These are phyloP conservation scores for Mallotus villosus DNA, from an alignment of 2,797 vertebrate genomes.

Conservation along the genomic window DNA sequence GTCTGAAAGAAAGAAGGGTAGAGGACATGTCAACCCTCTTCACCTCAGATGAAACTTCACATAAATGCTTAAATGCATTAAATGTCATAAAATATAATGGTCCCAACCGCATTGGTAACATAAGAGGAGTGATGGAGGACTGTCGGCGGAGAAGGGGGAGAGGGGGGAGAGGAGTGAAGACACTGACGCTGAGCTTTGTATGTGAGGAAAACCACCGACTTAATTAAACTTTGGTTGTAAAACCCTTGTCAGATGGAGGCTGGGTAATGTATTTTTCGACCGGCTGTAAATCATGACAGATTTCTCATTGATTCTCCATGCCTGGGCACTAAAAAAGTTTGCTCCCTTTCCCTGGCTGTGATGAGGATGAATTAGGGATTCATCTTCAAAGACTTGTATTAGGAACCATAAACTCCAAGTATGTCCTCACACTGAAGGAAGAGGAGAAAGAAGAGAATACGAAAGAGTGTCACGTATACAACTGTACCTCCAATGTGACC, in stretches of 20 bases:
- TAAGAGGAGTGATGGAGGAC: slow-evolving; percentile 8
- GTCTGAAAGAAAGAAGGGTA: background rate
- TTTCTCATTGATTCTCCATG: slow-evolving; percentile 49
- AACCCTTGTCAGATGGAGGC: slow-evolving; percentile 49
- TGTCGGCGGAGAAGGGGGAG: background rate
- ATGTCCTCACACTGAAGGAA: background rate
- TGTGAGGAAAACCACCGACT: slow-evolving; percentile 27
- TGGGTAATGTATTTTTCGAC: slow-evolving; percentile 40
- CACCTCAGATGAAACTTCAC: background rate
- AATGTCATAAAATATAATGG: slow-evolving; percentile 47
- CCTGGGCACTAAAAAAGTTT: slow-evolving; percentile 42
- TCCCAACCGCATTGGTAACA: slow-evolving; percentile 28
- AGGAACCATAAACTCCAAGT: background rate
- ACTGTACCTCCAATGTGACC: too few species aligned
- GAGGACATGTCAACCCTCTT: background rate
- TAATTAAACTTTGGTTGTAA: slow-evolving; percentile 56
- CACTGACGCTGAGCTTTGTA: slow-evolving; percentile 10
- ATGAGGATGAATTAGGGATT: slow-evolving; percentile 55
- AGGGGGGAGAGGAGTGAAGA: background rate
- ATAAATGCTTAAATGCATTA: slow-evolving; percentile 26
- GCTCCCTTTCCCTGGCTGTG: slow-evolving; percentile 57
- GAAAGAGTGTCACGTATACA: too few species aligned
- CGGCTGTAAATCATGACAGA: slow-evolving; percentile 55
- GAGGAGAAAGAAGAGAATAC: background rate
- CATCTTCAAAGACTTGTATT: slow-evolving; percentile 12